phyloP scores from a whole-genome alignment of 2,113 vertebrate species.

The Heliornis fulica region DNA sequence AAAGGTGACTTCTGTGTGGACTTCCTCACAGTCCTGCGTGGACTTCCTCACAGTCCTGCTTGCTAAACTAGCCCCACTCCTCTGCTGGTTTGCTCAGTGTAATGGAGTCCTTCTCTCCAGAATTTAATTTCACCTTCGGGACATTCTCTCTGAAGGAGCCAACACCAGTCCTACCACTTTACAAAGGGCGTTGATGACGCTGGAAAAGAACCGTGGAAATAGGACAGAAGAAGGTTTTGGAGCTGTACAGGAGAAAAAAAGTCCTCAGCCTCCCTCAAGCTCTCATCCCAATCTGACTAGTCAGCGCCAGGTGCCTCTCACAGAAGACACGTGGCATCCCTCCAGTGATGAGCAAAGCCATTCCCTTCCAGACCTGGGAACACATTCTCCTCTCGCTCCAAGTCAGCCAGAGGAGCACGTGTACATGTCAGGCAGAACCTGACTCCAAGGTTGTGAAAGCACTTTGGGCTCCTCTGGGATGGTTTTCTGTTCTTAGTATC shows the following conservation, averaged over 20 bases:
- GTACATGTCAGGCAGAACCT: not conserved
- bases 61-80: not conserved
- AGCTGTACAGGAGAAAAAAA: not conserved
- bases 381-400: not conserved
- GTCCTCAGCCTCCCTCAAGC: not conserved
- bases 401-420: not conserved
- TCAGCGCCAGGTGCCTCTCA: slow-evolving; percentile 8
- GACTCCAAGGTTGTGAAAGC: not conserved
- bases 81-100: not conserved
- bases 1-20: not conserved
- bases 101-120: not conserved
- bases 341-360: not conserved
- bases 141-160: not conserved
- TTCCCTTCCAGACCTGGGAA: not conserved
- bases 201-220: not conserved
- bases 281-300: not conserved
- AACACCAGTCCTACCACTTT: not conserved
- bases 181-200: not conserved
- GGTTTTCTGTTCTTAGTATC: not conserved
- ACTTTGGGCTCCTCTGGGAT: not conserved
- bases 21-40: not conserved
- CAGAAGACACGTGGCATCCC: not conserved
- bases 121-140: not conserved
- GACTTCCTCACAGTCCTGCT: not conserved
- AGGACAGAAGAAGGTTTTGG: not conserved